Percentiles rank a stretch among this genome's conserved stretches.
Evolutionary conservation across 2,797 vertebrate genomes (phyloP).

Genomic region (Artibeus jamaicensis): DNA sequence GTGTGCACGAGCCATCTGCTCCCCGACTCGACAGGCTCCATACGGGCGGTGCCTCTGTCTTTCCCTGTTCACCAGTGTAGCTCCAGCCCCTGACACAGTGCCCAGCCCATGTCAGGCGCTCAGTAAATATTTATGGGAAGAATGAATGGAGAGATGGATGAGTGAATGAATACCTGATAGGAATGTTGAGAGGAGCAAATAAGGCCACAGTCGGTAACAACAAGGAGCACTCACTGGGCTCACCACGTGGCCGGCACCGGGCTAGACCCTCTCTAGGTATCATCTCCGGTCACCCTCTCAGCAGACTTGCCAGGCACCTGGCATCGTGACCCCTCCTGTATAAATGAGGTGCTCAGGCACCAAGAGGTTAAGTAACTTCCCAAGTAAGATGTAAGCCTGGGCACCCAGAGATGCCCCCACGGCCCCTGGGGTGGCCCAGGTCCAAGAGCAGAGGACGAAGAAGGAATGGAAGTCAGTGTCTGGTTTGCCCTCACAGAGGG

Average conservation of each 20-base stretch:
- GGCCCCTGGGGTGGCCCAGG: background rate
- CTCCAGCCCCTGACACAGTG: too few species aligned
- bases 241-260: fast-evolving
- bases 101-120: too few species aligned
- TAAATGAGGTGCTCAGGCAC: background rate
- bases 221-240: background rate
- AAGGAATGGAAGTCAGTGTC: fast-evolving
- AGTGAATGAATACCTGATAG: background rate
- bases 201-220: background rate
- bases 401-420: background rate
- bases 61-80: too few species aligned
- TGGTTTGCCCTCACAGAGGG: background rate
- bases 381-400: background rate
- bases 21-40: background rate
- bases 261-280: background rate
- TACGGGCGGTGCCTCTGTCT: too few species aligned
- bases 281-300: background rate
- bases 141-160: background rate
- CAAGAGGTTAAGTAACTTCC: background rate
- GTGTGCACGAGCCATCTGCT: background rate
- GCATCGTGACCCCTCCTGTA: background rate
- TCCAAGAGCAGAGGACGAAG: background rate
- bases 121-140: background rate
- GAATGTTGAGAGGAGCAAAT: background rate
- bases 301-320: background rate